These are phyloP conservation scores for Pseudonaja textilis DNA, from an alignment of 2,113 vertebrate genomes.

Conservation along the genomic window DNA sequence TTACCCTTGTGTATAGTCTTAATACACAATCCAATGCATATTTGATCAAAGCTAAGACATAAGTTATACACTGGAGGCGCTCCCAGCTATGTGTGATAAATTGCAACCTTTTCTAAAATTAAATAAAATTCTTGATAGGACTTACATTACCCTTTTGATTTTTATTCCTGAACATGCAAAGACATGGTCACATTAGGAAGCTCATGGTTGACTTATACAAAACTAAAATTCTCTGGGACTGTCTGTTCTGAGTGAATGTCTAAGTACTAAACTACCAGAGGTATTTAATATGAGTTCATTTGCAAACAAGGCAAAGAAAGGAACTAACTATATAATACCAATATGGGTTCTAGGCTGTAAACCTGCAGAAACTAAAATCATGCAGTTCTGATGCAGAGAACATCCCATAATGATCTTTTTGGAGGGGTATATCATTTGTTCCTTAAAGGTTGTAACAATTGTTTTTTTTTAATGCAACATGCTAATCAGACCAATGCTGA, in stretches of 20 bases:
- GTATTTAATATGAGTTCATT: slow-evolving; percentile 16
- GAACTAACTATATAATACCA: slow-evolving; percentile 8
- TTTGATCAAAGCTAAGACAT: neutral
- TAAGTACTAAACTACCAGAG: slow-evolving; percentile 23
- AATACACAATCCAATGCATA: neutral
- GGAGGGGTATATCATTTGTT: slow-evolving; percentile 21
- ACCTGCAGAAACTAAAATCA: slow-evolving; percentile 30
- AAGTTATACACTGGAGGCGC: neutral
- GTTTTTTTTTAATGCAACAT: slow-evolving; percentile 32
- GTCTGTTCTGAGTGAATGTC: slow-evolving; percentile 43
- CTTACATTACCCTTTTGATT: neutral
- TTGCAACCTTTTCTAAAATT: neutral
- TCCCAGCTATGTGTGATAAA: neutral
- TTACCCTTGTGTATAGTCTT: neutral
- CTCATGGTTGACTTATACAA: neutral
- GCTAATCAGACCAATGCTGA: slow-evolving; percentile 35
- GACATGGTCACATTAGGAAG: slow-evolving; percentile 19
- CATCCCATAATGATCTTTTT: slow-evolving; percentile 50
- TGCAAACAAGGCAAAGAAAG: slow-evolving; percentile 11
- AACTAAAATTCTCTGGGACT: neutral
- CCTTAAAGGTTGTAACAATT: slow-evolving; percentile 42
- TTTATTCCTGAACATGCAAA: neutral
- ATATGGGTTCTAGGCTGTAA: slow-evolving; percentile 47
- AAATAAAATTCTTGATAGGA: neutral
- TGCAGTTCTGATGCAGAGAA: slow-evolving; percentile 53